phyloP scores from a whole-genome alignment of 1,140 invertebrate species.

The Drosophila tropicalis region DNA sequence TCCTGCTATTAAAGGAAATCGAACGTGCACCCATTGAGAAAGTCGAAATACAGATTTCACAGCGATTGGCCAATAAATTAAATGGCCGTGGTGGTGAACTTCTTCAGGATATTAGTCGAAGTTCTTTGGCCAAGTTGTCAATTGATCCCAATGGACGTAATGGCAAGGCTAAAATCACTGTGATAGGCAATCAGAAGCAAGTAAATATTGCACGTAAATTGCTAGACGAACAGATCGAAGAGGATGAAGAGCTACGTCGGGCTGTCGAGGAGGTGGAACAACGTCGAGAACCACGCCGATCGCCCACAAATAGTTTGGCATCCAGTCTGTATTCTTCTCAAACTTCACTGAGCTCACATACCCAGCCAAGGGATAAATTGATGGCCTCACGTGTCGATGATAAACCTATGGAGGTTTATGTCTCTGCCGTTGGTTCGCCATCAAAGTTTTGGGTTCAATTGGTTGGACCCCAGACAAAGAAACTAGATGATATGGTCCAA shows the following conservation, averaged over 20 bases:
- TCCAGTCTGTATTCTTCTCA: constrained; percentile 78
- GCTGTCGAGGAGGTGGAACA: constrained; percentile 84
- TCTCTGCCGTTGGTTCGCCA: constrained; percentile 91
- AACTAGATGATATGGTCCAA: constrained; percentile 89
- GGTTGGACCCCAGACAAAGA: constrained; percentile 87
- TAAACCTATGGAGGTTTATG: constrained; percentile 90
- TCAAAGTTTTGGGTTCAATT: constrained; percentile 93
- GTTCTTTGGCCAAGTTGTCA: constrained; percentile 72
- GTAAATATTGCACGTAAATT: constrained; percentile 85
- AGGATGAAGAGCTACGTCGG: constrained; percentile 84
- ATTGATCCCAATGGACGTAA: constrained; percentile 73
- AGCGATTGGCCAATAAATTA: constrained; percentile 86
- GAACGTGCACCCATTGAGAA: constrained; percentile 87
- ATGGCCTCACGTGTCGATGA: constrained; percentile 83
- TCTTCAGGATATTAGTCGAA: constrained; percentile 87
- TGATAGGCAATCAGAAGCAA: constrained; percentile 86
- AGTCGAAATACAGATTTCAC: constrained; percentile 87
- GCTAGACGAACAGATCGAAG: constrained; percentile 86
- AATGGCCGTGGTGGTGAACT: constrained; percentile 89
- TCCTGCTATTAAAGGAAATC: constrained; percentile 89
- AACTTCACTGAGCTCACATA: constrained; percentile 70
- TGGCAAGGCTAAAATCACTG: constrained; percentile 83
- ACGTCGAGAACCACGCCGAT: constrained; percentile 84
- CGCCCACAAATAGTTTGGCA: constrained; percentile 68
- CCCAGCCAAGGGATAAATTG: constrained; percentile 74